Conservation (phyloP, 1,140 invertebrate species). For the Acromyrmex echinatior region DNA sequence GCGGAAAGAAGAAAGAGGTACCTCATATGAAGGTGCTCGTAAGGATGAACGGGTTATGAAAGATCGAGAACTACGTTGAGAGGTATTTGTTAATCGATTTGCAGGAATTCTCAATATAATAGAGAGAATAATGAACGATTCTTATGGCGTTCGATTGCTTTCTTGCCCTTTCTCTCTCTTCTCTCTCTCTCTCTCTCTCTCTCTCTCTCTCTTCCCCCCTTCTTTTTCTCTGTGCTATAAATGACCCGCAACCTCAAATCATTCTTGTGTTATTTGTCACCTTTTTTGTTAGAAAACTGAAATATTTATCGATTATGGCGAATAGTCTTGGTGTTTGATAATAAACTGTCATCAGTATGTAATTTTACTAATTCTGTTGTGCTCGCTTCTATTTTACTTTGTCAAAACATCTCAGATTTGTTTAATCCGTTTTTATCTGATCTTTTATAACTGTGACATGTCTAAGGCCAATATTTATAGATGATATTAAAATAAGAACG, state of each 20-base stretch:
- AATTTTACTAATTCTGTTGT: background rate
- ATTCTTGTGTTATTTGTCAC: conserved; percentile 1
- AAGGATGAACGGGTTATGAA: conserved; percentile 30
- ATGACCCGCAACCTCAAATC: background rate
- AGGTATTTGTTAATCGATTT: conserved; percentile 73
- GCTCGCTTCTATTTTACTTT: background rate
- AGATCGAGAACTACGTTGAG: conserved; percentile 6
- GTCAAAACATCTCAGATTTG: background rate
- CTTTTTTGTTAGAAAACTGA: background rate
- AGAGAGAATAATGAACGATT: conserved; percentile 66
- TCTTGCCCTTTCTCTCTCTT: background rate
- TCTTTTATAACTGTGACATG: too few species aligned
- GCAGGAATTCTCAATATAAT: conserved; percentile 73
- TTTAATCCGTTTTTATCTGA: too few species aligned
- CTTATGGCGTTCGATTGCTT: conserved; percentile 28
- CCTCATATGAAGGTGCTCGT: background rate
- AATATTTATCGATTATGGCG: background rate
- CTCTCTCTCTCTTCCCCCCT: background rate
- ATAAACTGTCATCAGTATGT: background rate
- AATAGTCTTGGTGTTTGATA: background rate
- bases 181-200: background rate
- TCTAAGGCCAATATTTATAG: too few species aligned
- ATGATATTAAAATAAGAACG: too few species aligned
- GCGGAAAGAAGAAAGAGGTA: background rate
- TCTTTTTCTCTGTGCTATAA: background rate